phyloP scores from a whole-genome alignment of 2,888 invertebrate genomes.

The Eustalomyia histrio region DNA sequence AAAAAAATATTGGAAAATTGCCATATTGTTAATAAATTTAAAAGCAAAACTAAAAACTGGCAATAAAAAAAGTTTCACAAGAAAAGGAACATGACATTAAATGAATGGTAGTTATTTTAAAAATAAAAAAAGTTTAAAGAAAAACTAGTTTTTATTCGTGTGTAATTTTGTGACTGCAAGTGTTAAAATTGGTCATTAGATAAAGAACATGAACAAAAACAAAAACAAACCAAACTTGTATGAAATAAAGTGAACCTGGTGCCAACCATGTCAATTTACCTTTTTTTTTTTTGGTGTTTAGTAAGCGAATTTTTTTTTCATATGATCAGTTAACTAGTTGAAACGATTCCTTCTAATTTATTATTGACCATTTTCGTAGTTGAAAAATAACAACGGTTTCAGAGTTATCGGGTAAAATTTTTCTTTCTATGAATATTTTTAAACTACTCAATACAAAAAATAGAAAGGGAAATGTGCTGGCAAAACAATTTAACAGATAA shows the following conservation, averaged over 20 bases:
- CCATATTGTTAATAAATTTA: background rate
- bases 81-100: constrained; percentile 6
- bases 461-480: no score
- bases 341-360: no score
- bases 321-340: no score
- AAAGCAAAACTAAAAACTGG: background rate
- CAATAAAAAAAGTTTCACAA: background rate
- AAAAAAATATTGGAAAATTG: background rate
- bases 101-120: background rate
- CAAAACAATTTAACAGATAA: no score
- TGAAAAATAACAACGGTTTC: no score
- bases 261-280: no score
- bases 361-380: no score
- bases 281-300: no score
- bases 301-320: no score
- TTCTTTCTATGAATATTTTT: no score
- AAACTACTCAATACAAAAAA: no score
- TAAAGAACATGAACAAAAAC: constrained; percentile 12
- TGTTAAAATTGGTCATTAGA: constrained; percentile 58
- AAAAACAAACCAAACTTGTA: constrained; percentile 20
- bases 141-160: constrained; percentile 49
- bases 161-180: constrained; percentile 43
- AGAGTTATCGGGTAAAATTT: no score
- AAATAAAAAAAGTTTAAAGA: constrained; percentile 35
- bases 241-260: background rate